Evolutionary conservation across 1,140 invertebrate species (phyloP), one percentile per base, ranked within the genome.

Genomic region (Oedothorax gibbosus): DNA sequence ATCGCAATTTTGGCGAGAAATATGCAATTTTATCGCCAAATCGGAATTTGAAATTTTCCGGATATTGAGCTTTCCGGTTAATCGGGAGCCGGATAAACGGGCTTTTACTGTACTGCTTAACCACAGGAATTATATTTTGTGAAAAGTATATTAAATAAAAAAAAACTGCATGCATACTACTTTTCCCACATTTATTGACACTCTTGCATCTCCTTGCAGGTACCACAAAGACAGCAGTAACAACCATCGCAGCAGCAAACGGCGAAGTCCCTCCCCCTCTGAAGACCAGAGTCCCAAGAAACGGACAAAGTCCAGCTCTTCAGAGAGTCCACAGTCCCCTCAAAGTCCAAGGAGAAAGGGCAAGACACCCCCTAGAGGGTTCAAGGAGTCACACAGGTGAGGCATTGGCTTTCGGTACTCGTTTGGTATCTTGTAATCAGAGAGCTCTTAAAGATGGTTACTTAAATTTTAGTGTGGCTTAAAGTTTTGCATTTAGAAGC

Each of bases 361-460:
- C 2, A 87, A 85, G 53, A 87, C 86, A 12, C 86, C 86, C 14
- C 86, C 86, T 12, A 68, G 86, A 51, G 76, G 86, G 10, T 87
- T 85, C 35, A 87, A 87, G 62, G 75, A 83, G 7, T 64, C 80
- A n/a, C 80, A 73, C 57, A 54, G 12, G 35, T 35, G 35, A 35
- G 35, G 35, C 35, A 35, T 35, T 35, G 35, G 35, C 35, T 2
- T 35, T 35, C 2, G 35, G 5, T 35, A 35, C 35, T 35, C 35
- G n/a, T n/a, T n/a, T n/a, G n/a, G n/a, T n/a, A n/a, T n/a, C n/a
- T n/a, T n/a, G n/a, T n/a, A n/a, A n/a, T n/a, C n/a, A n/a, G n/a
- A n/a, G n/a, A n/a, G n/a, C n/a, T n/a, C n/a, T n/a, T n/a, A n/a
- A n/a, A n/a, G n/a, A n/a, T n/a, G n/a, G n/a, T n/a, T n/a, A n/a